These are phyloP conservation scores for Tenthredo notha DNA, from an alignment of 2,888 invertebrate species.

Conservation along the genomic window DNA sequence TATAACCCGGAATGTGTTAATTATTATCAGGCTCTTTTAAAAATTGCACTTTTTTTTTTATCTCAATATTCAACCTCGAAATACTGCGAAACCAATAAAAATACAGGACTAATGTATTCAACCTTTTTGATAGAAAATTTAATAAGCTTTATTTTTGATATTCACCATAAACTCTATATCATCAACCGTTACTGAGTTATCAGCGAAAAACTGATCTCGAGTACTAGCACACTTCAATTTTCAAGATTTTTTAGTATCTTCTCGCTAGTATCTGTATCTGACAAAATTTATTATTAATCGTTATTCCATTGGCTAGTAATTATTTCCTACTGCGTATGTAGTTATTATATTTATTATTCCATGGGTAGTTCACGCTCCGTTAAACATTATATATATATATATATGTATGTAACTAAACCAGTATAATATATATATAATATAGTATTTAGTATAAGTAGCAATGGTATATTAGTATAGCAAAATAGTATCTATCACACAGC, in stretches of 20 bases:
- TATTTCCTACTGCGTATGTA: constrained; percentile 1
- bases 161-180: neutral
- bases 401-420: neutral
- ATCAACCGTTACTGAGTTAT: neutral
- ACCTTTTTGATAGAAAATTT: neutral
- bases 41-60: neutral
- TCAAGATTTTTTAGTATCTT: no score
- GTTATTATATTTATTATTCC: constrained; percentile 1
- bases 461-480: neutral
- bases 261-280: neutral
- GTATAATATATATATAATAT: no score
- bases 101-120: neutral
- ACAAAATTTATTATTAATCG: neutral
- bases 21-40: neutral
- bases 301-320: neutral
- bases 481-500: no score
- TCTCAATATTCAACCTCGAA: neutral
- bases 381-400: neutral
- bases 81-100: neutral
- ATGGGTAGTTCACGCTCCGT: neutral
- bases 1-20: neutral
- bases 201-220: neutral
- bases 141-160: neutral
- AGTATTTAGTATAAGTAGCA: neutral
- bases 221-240: no score